Evolutionary conservation across 1,140 invertebrate genomes (phyloP).

Genomic region (Oedothorax gibbosus): DNA sequence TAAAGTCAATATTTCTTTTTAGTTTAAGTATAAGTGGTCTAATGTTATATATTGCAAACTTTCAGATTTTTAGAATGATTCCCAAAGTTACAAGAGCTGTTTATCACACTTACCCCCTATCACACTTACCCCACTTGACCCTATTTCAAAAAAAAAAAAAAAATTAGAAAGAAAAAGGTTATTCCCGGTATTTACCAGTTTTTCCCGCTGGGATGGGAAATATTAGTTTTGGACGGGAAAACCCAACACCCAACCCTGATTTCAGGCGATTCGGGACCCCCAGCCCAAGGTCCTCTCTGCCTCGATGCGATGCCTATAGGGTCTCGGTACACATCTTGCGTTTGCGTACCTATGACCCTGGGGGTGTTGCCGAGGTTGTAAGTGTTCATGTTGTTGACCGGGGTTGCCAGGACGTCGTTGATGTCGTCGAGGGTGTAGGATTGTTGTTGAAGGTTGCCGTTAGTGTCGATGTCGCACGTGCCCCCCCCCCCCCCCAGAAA

Average conservation of each 20-base stretch:
- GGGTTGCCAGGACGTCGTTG: constrained; percentile 64
- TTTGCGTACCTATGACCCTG: constrained; percentile 89
- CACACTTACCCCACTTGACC: too few relatives aligned
- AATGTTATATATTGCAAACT: too few relatives aligned
- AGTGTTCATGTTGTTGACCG: constrained; percentile 61
- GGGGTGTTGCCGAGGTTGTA: constrained; percentile 74
- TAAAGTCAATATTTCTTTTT: too few relatives aligned
- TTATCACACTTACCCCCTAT: too few relatives aligned
- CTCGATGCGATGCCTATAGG: constrained; percentile 81
- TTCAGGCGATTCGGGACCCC: constrained; percentile 80
- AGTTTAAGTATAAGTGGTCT: too few relatives aligned
- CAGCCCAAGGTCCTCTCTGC: constrained; percentile 77
- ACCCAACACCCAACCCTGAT: constrained; percentile 95
- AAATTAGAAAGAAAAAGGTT: too few relatives aligned
- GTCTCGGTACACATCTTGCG: constrained; percentile 93
- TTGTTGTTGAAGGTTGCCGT: constrained; percentile 37
- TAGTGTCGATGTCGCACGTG: constrained; percentile 58
- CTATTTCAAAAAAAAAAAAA: too few relatives aligned
- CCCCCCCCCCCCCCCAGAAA: too few relatives aligned
- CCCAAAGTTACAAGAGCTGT: too few relatives aligned
- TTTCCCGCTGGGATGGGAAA: constrained; percentile 90
- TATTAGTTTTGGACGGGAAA: too few relatives aligned
- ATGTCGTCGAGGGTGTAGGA: constrained; percentile 63
- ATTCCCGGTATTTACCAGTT: too few relatives aligned
- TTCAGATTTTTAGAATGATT: too few relatives aligned